These are phyloP conservation scores for Phoronis australis DNA, from an alignment of 2,888 invertebrate species.

Conservation along the genomic window DNA sequence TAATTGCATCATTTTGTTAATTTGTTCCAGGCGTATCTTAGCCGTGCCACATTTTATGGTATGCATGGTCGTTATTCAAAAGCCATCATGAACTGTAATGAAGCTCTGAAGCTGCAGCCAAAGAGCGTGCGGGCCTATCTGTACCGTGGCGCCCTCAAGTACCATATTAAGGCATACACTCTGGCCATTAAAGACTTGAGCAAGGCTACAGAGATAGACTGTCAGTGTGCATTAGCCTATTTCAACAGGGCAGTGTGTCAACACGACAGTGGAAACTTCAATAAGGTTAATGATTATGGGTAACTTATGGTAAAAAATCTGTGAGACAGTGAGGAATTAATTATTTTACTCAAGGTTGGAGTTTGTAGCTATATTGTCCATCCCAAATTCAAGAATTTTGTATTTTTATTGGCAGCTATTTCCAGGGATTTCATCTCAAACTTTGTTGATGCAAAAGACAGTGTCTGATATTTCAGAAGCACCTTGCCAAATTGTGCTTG, in stretches of 20 bases:
- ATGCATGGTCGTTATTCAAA: conserved; percentile 45
- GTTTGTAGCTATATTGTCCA: no score
- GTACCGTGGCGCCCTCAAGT: conserved; percentile 52
- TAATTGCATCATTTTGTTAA: no score
- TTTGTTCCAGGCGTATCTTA: conserved; percentile 50
- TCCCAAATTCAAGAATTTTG: no score
- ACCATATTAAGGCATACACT: conserved; percentile 47
- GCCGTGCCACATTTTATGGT: conserved; percentile 50
- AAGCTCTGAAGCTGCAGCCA: conserved; percentile 50
- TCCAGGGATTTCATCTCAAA: no score
- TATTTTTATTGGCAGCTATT: no score
- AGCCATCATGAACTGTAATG: conserved; percentile 53
- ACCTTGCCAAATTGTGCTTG: no score
- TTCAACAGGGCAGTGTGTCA: conserved; percentile 53
- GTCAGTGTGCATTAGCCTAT: conserved; percentile 45
- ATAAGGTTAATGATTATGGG: conserved; percentile 24
- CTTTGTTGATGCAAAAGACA: no score
- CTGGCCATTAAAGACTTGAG: conserved; percentile 49
- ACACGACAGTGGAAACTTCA: conserved; percentile 41
- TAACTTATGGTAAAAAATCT: no score
- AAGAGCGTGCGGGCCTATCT: conserved; percentile 49
- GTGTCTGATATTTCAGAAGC: no score
- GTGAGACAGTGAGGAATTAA: no score
- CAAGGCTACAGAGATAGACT: conserved; percentile 45
- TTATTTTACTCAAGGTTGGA: no score